phyloP scores from a whole-genome alignment of 2,888 invertebrate genomes.

The Isoperla grammatica region DNA sequence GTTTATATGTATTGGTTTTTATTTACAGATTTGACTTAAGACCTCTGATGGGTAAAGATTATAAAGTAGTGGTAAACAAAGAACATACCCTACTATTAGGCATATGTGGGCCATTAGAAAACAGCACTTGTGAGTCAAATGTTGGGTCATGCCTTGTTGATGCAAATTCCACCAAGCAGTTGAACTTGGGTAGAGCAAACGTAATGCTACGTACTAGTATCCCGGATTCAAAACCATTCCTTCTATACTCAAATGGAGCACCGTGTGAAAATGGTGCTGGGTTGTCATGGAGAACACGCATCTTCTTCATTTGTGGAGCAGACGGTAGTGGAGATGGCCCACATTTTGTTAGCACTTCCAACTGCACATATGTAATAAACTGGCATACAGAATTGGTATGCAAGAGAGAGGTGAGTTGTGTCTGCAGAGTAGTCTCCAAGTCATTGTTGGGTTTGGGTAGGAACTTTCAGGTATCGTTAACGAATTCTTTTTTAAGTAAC shows the following conservation, averaged over 20 bases:
- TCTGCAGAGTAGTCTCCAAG: too few relatives aligned
- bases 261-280: background rate
- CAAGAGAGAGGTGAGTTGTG: background rate
- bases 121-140: background rate
- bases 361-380: background rate
- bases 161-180: background rate
- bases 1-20: background rate
- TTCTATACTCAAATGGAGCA: background rate
- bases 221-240: background rate
- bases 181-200: background rate
- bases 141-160: background rate
- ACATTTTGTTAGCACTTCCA: background rate
- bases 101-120: constrained; percentile 3
- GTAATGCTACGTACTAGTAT: background rate
- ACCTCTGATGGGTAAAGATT: constrained; percentile 7
- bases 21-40: constrained; percentile 4
- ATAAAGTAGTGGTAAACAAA: background rate
- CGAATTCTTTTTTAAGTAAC: too few relatives aligned
- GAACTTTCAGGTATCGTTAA: too few relatives aligned
- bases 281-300: background rate
- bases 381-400: constrained; percentile 6
- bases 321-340: background rate
- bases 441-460: too few relatives aligned
- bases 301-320: constrained; percentile 2
- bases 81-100: background rate